A percentile compares a stretch with the other conserved stretches of the same genome.
phyloP scores from a whole-genome alignment of 2,113 vertebrate species.

The Notothenia coriiceps region DNA sequence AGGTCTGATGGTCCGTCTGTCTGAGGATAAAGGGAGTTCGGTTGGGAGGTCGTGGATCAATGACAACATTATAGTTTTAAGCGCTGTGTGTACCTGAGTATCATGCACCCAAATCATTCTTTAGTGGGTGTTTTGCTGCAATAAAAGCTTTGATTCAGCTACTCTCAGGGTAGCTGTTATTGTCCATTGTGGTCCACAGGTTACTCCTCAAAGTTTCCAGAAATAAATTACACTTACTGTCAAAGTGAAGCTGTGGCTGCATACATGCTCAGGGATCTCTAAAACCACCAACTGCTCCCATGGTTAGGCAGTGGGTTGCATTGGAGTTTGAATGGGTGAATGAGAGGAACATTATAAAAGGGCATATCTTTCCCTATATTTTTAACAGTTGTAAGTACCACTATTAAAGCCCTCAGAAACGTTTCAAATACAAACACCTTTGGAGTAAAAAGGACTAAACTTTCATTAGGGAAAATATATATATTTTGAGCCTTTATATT shows the following conservation, averaged over 20 bases:
- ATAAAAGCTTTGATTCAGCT: not conserved
- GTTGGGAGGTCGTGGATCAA: not conserved
- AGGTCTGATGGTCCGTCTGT: conserved; percentile 63
- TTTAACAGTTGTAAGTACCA: not conserved
- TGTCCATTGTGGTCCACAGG: not conserved
- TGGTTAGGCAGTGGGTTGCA: too few species aligned
- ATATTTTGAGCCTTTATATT: too few species aligned
- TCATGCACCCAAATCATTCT: not conserved
- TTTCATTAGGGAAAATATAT: too few species aligned
- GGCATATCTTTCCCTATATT: not conserved
- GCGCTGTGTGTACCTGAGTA: conserved; percentile 9
- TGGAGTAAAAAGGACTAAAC: too few species aligned
- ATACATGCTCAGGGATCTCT: not conserved
- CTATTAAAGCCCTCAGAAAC: too few species aligned
- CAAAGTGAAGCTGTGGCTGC: not conserved
- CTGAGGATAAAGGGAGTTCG: conserved; percentile 40
- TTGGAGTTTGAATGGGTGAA: too few species aligned
- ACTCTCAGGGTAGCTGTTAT: not conserved
- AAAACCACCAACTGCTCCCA: too few species aligned
- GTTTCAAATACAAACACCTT: too few species aligned
- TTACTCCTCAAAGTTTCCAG: not conserved
- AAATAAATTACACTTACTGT: not conserved
- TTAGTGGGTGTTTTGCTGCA: not conserved
- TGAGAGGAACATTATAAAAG: not conserved
- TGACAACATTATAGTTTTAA: conserved; percentile 22